Base-by-base conservation (phyloP, 2,113 vertebrate species). In the Urocolius indicus region DNA sequence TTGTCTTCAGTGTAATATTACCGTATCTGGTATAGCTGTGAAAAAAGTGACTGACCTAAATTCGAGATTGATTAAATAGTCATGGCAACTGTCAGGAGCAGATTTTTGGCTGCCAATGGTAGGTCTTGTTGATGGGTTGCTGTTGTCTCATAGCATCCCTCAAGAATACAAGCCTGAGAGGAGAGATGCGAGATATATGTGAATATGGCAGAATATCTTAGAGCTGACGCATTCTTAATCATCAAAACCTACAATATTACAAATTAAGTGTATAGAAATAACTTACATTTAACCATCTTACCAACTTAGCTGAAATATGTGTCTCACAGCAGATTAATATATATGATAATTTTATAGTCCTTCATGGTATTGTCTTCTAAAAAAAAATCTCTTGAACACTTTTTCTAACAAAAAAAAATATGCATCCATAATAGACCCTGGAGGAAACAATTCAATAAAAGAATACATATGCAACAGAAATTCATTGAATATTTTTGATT, bases 401-500 rank as follows among this genome's bases (percentile, higher is more conserved):
- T 96, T 95, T 92, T 93, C 66, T 75, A 94, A 72, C 82, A 89
- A 86, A 96, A 86, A 96, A 94, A 84, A 15, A 9, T 77, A 80
- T 89, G 63, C 88, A 68, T 95, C 38, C 65, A 11, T 89, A 95
- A 96, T 75, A 96, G 97, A 80, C 26, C 49, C 85, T 72, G 14
- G 55, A 94, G 91, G 82, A 96, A 46, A 55, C 23, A 94, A 91
- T 84, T 76, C 82, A 96, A 95, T 86, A 94, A 94, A 95, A 84
- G 22, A 67, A 96, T 94, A 86, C 49, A 79, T 75, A 96, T 77
- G 49, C 78, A 97, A 93, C 89, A 97, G 73, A 63, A 92, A 88
- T 81, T 84, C 65, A 75, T 65, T 96, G 65, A 94, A 85, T 95
- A 93, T 82, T 96, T 92, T 97, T 97, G 84, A 97, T 97, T 97